Evolutionary conservation across 1,140 invertebrate genomes (phyloP), one percentile per base, ranked within the genome.

Genomic region (Mya arenaria): DNA sequence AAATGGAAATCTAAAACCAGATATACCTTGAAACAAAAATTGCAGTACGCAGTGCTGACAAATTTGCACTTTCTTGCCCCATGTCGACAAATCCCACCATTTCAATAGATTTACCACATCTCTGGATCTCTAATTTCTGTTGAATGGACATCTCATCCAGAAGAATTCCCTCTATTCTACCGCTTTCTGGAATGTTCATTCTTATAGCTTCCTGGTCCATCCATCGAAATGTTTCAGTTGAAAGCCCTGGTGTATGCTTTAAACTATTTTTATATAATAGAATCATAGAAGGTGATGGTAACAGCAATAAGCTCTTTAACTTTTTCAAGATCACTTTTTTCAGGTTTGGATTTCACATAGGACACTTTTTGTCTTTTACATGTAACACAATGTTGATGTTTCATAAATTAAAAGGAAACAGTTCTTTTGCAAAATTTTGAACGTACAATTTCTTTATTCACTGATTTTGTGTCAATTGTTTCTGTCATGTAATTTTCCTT

Each of bases 1-100:
- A 81, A 84, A 81, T 23, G 81, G 81, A 55, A 81, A 84, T 52
- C 62, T 17, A 66, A 86, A 84, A 15, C 83, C 82, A 66, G 66
- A 73, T 3, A 79, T 17, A 25, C 73, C 73, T 37, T 78, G 15
- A 39, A 86, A 84, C 0, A 85, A 8, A 34, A 83, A 65, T 37
- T 86, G 80, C 28, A 81, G 25, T 0, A 83, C 81, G 80, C 4
- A 75, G 34, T 39, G 72, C 36, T 25, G 56, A 41, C 25, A 63
- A 17, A 32, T 62, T 62, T 44, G 25, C 58, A 19, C 58, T 30
- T 75, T 75, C 72, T 25, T 15, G 19, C 28, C 37, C 72, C 56
- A 62, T 62, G 28, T 63, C 58, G 8, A 63, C 56, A 75, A 75
- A 75, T 10, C 72, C 72, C 17, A 75, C 72, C 13, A 75, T 39